These are phyloP conservation scores for Ceratosolen solmsi DNA, from an alignment of 1,140 invertebrate genomes.

Conservation along the genomic window DNA sequence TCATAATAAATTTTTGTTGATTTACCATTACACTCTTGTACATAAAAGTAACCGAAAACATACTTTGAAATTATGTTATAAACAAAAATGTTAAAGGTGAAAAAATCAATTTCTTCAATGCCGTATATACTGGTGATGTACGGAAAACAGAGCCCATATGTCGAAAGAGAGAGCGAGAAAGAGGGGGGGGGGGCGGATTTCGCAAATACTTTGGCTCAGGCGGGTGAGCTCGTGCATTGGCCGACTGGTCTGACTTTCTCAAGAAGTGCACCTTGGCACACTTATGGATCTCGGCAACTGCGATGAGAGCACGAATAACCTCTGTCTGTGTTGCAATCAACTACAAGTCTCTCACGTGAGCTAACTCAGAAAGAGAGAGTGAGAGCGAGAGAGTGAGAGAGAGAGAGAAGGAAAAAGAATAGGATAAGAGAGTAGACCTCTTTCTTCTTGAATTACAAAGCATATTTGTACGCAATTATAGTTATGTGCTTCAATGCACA, in stretches of 20 bases:
- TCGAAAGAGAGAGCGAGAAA: not conserved
- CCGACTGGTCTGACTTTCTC: conserved; percentile 71
- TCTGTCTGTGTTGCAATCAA: not conserved
- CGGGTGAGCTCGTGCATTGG: conserved; percentile 18
- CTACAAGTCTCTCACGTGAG: not conserved
- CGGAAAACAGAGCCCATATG: too few species aligned
- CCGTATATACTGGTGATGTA: too few species aligned
- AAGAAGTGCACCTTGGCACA: conserved; percentile 72
- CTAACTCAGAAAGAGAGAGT: not conserved
- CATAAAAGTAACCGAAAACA: too few species aligned
- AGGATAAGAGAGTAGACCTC: too few species aligned
- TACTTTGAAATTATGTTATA: too few species aligned
- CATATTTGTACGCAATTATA: not conserved
- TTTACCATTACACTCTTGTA: too few species aligned
- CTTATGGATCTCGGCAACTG: conserved; percentile 64
- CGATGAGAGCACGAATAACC: conserved; percentile 54
- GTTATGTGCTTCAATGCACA: not conserved
- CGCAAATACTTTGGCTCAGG: not conserved
- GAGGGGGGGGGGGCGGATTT: not conserved
- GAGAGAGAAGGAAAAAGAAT: too few species aligned
- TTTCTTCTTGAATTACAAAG: not conserved
- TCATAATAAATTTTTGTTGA: too few species aligned
- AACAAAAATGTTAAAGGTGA: not conserved
- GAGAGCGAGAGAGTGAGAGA: not conserved
- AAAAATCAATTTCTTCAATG: too few species aligned